A percentile compares a stretch with the other conserved stretches of the same genome.
phyloP scores from a whole-genome alignment of 2,113 vertebrate genomes.

The Apistogramma diplotaenia region DNA sequence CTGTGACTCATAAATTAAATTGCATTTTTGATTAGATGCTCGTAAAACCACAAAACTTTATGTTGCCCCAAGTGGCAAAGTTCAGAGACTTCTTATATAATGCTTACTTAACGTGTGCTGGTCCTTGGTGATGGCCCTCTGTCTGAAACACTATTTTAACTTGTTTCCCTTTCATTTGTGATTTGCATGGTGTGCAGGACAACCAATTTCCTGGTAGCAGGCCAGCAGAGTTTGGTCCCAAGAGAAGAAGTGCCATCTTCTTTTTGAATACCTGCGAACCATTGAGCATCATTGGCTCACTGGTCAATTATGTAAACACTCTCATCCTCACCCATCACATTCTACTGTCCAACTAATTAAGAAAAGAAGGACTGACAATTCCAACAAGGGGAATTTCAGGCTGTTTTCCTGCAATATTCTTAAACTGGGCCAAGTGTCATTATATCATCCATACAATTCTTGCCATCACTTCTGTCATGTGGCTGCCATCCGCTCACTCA shows the following conservation, averaged over 20 bases:
- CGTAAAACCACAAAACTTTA: background rate
- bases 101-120: background rate
- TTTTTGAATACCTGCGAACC: conserved; percentile 55
- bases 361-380: conserved; percentile 2
- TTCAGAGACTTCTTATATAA: accelerated
- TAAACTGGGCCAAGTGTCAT: background rate
- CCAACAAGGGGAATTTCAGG: background rate
- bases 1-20: background rate
- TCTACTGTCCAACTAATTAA: conserved; percentile 18
- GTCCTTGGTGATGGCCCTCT: background rate
- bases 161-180: background rate
- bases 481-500: background rate
- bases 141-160: accelerated
- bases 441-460: background rate
- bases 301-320: conserved; percentile 58
- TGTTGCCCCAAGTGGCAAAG: background rate
- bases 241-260: conserved; percentile 43
- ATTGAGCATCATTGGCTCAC: conserved; percentile 34
- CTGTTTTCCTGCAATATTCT: background rate
- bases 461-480: background rate
- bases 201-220: conserved; percentile 11
- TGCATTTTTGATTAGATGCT: background rate
- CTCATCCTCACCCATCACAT: conserved; percentile 36
- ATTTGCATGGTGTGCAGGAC: background rate
- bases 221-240: background rate